Evolutionary conservation across 64 coral and sea anemone genomes (phyloP).

Genomic region (Stichodactyla mertensii): DNA sequence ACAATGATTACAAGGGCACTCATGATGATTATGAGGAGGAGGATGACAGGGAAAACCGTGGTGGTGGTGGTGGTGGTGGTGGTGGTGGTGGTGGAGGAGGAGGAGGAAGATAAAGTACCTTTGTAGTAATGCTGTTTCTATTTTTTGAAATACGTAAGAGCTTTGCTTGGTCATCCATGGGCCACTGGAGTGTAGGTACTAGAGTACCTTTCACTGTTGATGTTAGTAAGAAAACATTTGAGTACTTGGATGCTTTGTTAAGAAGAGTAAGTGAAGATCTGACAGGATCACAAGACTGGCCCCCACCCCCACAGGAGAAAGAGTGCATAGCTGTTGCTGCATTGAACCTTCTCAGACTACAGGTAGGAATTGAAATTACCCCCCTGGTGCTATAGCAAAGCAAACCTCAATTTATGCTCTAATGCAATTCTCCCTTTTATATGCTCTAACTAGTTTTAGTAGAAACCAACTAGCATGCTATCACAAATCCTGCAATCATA

Average conservation of each 20-base stretch:
- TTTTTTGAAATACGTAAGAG: conserved; percentile 49
- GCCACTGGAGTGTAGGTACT: conserved; percentile 84
- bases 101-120: no score
- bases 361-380: conserved; percentile 26
- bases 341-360: conserved; percentile 78
- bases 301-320: conserved; percentile 94
- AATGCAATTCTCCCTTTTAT: no score
- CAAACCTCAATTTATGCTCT: no score
- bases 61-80: no score
- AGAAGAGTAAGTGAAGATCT: conserved; percentile 90
- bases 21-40: no score
- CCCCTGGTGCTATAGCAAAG: no score
- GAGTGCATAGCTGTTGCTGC: conserved; percentile 93
- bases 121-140: neutral
- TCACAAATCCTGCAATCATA: no score
- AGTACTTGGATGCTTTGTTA: conserved; percentile 77
- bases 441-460: no score
- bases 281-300: conserved; percentile 88
- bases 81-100: no score
- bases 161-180: conserved; percentile 89
- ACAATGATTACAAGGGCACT: no score
- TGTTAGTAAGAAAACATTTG: conserved; percentile 93
- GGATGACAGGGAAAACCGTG: no score
- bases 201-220: conserved; percentile 79
- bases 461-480: no score